A percentile compares a stretch with the other conserved stretches of the same genome.
These are phyloP conservation scores for Resseliella maxima DNA, from an alignment of 2,888 invertebrate species.

Conservation along the genomic window DNA sequence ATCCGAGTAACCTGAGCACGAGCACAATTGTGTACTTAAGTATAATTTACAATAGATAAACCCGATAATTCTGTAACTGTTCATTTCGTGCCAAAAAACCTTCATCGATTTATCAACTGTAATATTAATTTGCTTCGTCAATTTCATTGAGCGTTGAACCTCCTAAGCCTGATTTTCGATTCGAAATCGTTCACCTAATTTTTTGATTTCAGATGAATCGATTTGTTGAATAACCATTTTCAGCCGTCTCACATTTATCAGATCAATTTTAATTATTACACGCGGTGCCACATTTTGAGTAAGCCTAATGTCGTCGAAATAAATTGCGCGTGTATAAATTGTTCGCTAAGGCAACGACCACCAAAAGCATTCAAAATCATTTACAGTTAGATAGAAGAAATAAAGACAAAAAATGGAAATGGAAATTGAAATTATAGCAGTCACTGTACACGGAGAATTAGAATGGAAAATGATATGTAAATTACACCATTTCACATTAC, in stretches of 20 bases:
- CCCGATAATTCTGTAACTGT: background rate
- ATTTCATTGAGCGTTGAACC: background rate
- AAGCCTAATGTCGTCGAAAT: background rate
- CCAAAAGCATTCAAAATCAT: background rate
- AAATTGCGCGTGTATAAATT: conserved; percentile 26
- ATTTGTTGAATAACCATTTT: conserved; percentile 9
- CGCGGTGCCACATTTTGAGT: background rate
- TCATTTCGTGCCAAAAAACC: background rate
- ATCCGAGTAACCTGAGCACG: background rate
- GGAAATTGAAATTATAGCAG: background rate
- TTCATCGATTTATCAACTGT: background rate
- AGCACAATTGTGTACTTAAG: background rate
- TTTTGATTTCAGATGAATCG: background rate
- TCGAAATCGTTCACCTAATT: conserved; percentile 19
- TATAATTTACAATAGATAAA: background rate
- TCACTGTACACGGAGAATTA: background rate
- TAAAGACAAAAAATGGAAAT: background rate
- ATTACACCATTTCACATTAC: conserved; percentile 2
- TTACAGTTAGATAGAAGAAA: too few relatives aligned
- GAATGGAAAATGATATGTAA: conserved; percentile 49
- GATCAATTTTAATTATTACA: background rate
- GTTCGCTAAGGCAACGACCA: background rate
- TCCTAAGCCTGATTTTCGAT: background rate
- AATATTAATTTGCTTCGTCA: background rate
- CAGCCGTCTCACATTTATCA: background rate